These are phyloP conservation scores for Toxotes jaculatrix DNA, from an alignment of 2,113 vertebrate genomes.

Conservation along the genomic window DNA sequence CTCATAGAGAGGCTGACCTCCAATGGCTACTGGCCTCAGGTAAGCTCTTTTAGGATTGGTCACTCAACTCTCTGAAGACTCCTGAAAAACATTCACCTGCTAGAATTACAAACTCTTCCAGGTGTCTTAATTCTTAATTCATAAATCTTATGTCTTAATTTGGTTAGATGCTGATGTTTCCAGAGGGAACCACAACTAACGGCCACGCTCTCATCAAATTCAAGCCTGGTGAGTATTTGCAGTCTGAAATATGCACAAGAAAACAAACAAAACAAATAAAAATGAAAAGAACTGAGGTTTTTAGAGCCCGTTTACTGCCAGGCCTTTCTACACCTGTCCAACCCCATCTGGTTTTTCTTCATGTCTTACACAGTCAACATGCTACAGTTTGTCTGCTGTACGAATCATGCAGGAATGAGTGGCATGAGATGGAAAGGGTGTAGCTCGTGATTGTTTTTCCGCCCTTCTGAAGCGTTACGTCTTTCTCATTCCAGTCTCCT, in stretches of 20 bases:
- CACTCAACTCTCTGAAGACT: neutral
- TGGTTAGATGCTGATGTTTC: constrained; percentile 90
- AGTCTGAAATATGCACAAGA: neutral
- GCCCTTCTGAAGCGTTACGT: neutral
- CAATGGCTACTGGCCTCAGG: constrained; percentile 91
- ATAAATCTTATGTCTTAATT: neutral
- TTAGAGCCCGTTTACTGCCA: neutral
- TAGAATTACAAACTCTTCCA: neutral
- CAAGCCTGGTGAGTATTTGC: constrained; percentile 85
- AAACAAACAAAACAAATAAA: neutral
- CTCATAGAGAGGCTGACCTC: constrained; percentile 88
- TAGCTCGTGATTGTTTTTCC: neutral
- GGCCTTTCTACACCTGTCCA: too few relatives aligned
- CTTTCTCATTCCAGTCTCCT: neutral
- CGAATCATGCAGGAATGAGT: constrained; percentile 4
- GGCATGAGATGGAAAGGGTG: constrained; percentile 31
- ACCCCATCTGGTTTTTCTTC: neutral
- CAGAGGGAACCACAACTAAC: constrained; percentile 93
- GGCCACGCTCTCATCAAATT: constrained; percentile 89
- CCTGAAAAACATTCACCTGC: neutral
- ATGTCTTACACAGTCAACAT: neutral
- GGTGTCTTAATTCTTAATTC: too few relatives aligned
- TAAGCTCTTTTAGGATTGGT: constrained; percentile 40
- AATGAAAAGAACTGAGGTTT: neutral
- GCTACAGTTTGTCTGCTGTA: neutral